Evolutionary conservation across 2,797 vertebrate genomes (phyloP).

Genomic region (Knipowitschia caucasica): DNA sequence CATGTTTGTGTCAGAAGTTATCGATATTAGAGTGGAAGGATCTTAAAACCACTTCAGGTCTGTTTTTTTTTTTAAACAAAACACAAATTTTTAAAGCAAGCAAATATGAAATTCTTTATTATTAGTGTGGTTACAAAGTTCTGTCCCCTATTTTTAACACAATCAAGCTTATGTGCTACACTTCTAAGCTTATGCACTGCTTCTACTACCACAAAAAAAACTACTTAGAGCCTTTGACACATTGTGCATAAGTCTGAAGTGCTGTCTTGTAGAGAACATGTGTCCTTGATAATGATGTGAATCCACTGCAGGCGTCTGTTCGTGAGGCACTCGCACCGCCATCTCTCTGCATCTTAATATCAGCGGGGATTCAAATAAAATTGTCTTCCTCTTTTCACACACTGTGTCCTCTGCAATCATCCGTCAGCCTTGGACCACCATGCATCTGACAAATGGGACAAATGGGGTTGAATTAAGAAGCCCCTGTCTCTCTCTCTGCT

Average conservation of each 20-base stretch:
- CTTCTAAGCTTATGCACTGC: too few relatives aligned
- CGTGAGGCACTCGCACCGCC: constrained; percentile 14
- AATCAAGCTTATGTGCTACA: too few relatives aligned
- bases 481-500: constrained; percentile 37
- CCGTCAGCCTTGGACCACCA: constrained; percentile 42
- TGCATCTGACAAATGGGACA: constrained; percentile 60
- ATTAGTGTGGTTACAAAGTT: too few relatives aligned
- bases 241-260: neutral
- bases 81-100: too few relatives aligned
- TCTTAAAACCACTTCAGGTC: too few relatives aligned
- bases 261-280: constrained; percentile 1
- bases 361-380: constrained; percentile 32
- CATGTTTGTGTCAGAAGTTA: too few relatives aligned
- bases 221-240: neutral
- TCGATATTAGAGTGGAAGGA: too few relatives aligned
- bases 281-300: constrained; percentile 29
- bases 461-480: constrained; percentile 61
- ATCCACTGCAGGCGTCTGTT: constrained; percentile 16
- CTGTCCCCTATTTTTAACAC: too few relatives aligned
- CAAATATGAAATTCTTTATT: too few relatives aligned
- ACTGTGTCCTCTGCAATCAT: constrained; percentile 19
- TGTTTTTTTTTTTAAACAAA: too few relatives aligned
- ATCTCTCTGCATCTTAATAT: constrained; percentile 31
- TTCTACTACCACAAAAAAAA: too few relatives aligned
- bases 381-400: neutral